These are phyloP conservation scores for Mizuhopecten yessoensis DNA, from an alignment of 1,140 invertebrate species.

Conservation along the genomic window DNA sequence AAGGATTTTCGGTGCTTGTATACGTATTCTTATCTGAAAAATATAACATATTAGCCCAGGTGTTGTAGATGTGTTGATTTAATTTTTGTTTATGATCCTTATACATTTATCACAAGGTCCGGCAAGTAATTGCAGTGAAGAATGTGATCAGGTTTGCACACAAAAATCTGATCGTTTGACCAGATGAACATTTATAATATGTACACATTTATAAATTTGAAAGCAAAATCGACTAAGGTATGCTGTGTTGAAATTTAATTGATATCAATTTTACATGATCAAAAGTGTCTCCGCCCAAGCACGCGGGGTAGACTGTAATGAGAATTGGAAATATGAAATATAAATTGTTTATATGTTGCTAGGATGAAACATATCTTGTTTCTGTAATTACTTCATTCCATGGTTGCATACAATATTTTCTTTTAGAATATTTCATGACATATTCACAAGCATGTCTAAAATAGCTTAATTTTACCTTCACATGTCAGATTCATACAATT, in stretches of 20 bases:
- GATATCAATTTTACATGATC: neutral
- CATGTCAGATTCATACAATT: slow-evolving; percentile 24
- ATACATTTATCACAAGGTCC: too few species aligned
- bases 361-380: neutral
- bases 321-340: neutral
- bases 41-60: too few species aligned
- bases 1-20: too few species aligned
- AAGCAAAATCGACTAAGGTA: neutral
- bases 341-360: neutral
- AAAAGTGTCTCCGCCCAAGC: neutral
- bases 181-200: neutral
- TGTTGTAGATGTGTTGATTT: too few species aligned
- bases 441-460: neutral
- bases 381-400: neutral
- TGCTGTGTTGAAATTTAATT: neutral
- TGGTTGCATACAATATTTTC: neutral
- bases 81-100: too few species aligned
- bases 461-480: slow-evolving; percentile 12
- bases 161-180: neutral
- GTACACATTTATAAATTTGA: neutral
- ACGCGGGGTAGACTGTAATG: neutral
- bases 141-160: too few species aligned
- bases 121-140: too few species aligned
- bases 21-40: too few species aligned
- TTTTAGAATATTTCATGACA: neutral